Conservation (phyloP, 2,888 invertebrate genomes). For the Callinectes sapidus region DNA sequence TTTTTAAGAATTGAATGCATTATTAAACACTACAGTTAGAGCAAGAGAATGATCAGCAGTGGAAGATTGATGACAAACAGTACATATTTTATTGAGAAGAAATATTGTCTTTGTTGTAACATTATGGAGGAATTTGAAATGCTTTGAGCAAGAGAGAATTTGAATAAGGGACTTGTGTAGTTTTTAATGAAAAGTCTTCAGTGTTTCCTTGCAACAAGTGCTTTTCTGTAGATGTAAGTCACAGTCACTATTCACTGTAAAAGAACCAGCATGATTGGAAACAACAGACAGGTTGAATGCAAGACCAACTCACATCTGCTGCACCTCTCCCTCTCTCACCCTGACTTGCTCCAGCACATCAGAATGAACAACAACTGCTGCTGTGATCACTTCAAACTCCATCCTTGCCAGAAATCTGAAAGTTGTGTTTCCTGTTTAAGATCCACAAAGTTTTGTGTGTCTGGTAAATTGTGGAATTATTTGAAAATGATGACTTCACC, state of each 20-base stretch:
- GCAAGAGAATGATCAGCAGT: background rate
- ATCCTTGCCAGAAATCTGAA: background rate
- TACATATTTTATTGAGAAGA: background rate
- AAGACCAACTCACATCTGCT: background rate
- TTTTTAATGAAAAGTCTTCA: background rate
- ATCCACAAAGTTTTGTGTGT: no score
- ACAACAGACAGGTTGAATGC: background rate
- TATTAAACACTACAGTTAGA: background rate
- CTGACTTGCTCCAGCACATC: background rate
- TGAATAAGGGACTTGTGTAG: background rate
- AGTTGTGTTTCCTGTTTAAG: background rate
- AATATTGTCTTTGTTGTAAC: background rate
- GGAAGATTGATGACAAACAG: background rate
- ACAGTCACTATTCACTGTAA: background rate
- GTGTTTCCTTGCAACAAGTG: background rate
- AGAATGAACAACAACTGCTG: background rate
- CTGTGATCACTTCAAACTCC: background rate
- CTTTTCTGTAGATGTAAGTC: background rate
- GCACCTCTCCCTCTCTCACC: conserved; percentile 6
- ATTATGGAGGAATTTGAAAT: background rate
- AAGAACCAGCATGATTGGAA: background rate
- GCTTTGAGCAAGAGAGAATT: background rate
- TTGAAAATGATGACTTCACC: background rate
- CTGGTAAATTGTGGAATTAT: background rate
- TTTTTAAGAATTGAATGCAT: background rate